phyloP scores from a whole-genome alignment of 2,888 invertebrate species.

The Thelaira solivaga region DNA sequence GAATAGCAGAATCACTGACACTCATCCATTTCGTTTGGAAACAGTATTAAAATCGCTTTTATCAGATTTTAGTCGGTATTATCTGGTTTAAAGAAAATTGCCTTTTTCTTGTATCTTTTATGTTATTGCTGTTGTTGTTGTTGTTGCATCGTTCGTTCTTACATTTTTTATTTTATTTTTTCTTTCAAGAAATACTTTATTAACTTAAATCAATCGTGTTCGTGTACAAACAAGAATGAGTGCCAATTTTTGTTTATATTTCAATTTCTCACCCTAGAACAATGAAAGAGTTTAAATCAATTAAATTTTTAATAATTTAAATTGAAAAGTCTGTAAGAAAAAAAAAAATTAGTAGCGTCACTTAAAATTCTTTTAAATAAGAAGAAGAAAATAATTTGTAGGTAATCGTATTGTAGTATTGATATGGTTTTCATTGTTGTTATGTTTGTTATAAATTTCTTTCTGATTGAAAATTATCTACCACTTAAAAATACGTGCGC shows the following conservation, averaged over 20 bases:
- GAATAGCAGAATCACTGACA: not conserved
- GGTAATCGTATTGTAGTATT: no score
- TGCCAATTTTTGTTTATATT: conserved; percentile 29
- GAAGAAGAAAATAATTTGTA: no score
- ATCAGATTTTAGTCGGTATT: conserved; percentile 74
- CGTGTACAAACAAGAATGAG: not conserved
- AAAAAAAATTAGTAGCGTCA: not conserved
- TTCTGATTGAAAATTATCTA: no score
- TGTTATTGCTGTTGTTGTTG: no score
- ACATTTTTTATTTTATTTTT: not conserved
- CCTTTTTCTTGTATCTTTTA: no score
- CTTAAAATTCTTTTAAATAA: not conserved
- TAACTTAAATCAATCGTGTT: conserved; percentile 8
- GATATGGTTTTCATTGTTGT: no score
- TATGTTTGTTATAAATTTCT: no score
- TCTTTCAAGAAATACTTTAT: not conserved
- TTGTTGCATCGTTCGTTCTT: conserved; percentile 22
- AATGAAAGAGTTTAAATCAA: conserved; percentile 32
- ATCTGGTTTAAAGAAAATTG: conserved; percentile 70
- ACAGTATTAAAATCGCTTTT: conserved; percentile 67
- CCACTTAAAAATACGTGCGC: no score
- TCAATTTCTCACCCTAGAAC: conserved; percentile 14
- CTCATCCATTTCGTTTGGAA: conserved; percentile 35
- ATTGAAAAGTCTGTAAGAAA: not conserved
- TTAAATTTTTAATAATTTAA: conserved; percentile 31